A percentile compares a stretch with the other conserved stretches of the same genome.
Conservation (phyloP, 2,113 vertebrate genomes). For the Prunella himalayana region DNA sequence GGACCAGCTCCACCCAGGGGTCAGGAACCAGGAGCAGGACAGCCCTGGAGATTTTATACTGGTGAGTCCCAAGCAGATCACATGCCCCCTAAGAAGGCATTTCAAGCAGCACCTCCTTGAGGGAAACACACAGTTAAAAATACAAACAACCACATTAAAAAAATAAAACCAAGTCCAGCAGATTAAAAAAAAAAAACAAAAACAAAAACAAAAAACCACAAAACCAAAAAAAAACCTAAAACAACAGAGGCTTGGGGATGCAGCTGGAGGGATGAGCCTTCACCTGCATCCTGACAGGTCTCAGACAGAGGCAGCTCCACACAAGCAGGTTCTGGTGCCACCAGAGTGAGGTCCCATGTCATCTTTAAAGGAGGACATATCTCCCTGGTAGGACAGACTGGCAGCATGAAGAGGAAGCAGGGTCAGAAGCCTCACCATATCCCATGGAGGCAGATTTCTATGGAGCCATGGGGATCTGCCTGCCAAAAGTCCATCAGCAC, state of each 20-base stretch:
- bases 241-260: neutral
- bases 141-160: neutral
- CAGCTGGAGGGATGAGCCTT: neutral
- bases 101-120: constrained; percentile 5
- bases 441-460: neutral
- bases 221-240: neutral
- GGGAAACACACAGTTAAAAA: neutral
- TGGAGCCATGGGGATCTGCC: neutral
- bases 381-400: rapidly evolving
- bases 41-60: neutral
- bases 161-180: constrained; percentile 33
- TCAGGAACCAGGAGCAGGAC: neutral
- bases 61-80: neutral
- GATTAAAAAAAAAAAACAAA: neutral
- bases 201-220: neutral
- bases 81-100: neutral
- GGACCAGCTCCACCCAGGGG: neutral
- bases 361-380: neutral
- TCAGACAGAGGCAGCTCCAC: neutral
- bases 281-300: neutral
- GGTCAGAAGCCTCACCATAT: neutral
- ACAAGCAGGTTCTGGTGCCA: neutral
- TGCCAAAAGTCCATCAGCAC: neutral
- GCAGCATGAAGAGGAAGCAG: neutral
- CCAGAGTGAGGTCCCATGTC: neutral